Base-by-base conservation (phyloP, 2,797 vertebrate species). In the Scomberomorus guttatus region DNA sequence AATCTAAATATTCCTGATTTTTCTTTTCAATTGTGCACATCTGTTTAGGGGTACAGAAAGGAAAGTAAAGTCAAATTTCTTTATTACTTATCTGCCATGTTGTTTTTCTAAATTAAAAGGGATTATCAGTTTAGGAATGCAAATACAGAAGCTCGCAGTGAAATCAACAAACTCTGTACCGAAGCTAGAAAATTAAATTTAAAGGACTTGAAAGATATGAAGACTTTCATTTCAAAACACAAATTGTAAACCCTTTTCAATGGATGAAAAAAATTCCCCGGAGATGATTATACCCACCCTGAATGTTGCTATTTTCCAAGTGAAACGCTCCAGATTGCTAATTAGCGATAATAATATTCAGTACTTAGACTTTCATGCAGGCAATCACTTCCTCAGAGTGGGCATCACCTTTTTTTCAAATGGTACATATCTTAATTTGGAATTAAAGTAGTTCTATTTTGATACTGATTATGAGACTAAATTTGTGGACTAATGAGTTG, bases 261-360 rank as follows among this genome's bases (percentile, higher is more conserved):
- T 42, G 56, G 51, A 64, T 73, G 20, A 63, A 67, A 76, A 51
- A 11, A 59, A 52, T 13, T 34, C 63, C 27, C 42, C 42, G 24
- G 46, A 44, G 46, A 63, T 63, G 51, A 77, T 22, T 54, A 60
- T n/a, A 59, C 27, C 69, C 70, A 56, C 55, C 2, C 56, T 52
- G 55, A 60, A 64, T 58, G 65, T 42, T 77, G 24, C 15, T 66
- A 27, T 62, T 72, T 60, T 50, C 67, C 15, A 29, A 73, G 3
- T 54, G 14, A 75, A 81, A 77, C 0, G 42, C 65, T 71, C 50
- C 60, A 72, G 32, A 72, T 73, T 48, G 32, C 60, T 74, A 84
- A 77, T 79, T 72, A 80, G 69, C 1, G 11, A 63, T 48, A 69
- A 75, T 56, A 72, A 78, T 39, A 82, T 79, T 75, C 66, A 75